Evolutionary conservation across 2,888 invertebrate species (phyloP).

Genomic region (Apotomis turbidana): DNA sequence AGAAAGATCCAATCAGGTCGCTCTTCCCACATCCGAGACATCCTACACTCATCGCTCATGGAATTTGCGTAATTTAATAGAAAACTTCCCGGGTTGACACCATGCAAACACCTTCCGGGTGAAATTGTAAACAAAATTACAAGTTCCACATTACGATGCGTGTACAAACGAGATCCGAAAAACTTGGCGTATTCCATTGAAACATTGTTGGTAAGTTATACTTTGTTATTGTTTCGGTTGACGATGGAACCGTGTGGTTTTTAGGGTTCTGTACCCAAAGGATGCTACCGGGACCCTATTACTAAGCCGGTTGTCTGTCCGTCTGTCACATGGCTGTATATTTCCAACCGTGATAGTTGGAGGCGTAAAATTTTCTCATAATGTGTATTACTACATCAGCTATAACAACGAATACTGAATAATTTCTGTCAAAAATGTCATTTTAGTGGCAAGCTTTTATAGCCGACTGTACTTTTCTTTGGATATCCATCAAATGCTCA

Average conservation of each 20-base stretch:
- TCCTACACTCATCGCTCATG: constrained; percentile 44
- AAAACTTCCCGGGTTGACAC: constrained; percentile 46
- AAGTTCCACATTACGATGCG: constrained; percentile 39
- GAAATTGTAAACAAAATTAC: constrained; percentile 45
- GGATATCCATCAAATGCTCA: too few species aligned
- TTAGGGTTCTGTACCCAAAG: too few species aligned
- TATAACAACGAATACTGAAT: too few species aligned
- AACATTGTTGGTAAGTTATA: constrained; percentile 21
- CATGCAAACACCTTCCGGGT: constrained; percentile 46
- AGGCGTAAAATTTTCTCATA: too few species aligned
- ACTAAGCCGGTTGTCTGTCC: too few species aligned
- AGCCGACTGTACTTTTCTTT: too few species aligned
- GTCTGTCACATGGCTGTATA: too few species aligned
- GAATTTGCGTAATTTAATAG: constrained; percentile 51
- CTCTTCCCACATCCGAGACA: constrained; percentile 31
- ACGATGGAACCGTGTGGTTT: not conserved
- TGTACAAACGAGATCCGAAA: constrained; percentile 39
- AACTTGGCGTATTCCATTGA: constrained; percentile 24
- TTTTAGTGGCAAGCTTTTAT: too few species aligned
- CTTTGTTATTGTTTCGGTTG: constrained; percentile 10
- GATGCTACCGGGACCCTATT: too few species aligned
- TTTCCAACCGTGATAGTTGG: too few species aligned
- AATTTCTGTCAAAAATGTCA: too few species aligned
- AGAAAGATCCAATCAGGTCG: constrained; percentile 17
- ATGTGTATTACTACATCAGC: too few species aligned